Percentiles rank a stretch among this genome's conserved stretches.
phyloP scores from a whole-genome alignment of 2,113 vertebrate genomes.

The Synodontis membranacea region DNA sequence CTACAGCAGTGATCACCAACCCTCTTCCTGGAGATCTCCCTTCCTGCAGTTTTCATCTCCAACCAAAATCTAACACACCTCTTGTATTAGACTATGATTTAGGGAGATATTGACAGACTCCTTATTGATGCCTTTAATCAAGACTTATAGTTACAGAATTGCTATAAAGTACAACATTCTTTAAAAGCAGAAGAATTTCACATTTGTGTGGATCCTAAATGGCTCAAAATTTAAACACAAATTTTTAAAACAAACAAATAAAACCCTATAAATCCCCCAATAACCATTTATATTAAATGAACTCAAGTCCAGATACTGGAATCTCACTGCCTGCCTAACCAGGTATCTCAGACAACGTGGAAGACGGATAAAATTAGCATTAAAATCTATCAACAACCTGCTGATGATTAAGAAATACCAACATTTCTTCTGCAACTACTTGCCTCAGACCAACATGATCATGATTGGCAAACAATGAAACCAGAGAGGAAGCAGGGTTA shows the following conservation, averaged over 20 bases:
- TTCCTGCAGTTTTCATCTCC: no score
- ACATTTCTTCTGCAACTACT: neutral
- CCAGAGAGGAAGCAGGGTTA: neutral
- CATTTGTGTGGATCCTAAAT: no score
- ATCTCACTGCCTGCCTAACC: neutral
- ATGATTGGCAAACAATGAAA: neutral
- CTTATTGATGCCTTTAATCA: neutral
- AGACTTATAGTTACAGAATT: neutral
- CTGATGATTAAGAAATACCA: neutral
- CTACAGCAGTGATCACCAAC: no score
- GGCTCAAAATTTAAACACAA: no score
- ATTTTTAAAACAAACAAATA: no score
- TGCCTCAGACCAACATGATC: neutral
- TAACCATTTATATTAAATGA: neutral
- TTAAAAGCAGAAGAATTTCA: no score
- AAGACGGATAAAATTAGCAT: neutral
- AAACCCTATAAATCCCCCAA: neutral
- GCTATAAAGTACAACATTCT: neutral
- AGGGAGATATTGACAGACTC: neutral
- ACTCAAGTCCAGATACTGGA: neutral
- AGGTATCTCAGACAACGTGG: neutral
- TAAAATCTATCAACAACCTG: neutral
- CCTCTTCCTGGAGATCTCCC: no score
- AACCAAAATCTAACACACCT: no score
- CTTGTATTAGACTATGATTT: neutral